A percentile compares a stretch with the other conserved stretches of the same genome.
Evolutionary conservation across 1,140 invertebrate species (phyloP).

Genomic region (Drosophila sturtevanti): DNA sequence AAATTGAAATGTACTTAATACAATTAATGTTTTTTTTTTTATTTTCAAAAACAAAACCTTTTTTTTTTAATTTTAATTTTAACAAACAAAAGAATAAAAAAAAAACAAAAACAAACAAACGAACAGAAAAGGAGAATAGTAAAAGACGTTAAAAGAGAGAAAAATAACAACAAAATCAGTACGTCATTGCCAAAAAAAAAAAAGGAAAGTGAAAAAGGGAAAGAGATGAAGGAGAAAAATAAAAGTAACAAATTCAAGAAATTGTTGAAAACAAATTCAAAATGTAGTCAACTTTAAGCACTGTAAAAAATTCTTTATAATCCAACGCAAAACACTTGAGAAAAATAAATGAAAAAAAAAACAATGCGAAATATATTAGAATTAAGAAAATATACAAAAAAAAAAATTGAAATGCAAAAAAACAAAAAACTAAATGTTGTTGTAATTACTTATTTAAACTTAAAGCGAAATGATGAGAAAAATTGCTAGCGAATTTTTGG

Average conservation of each 20-base stretch:
- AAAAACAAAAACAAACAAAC: conserved; percentile 31
- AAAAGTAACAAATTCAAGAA: conserved; percentile 28
- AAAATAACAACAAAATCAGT: conserved; percentile 68
- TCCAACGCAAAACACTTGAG: conserved; percentile 29
- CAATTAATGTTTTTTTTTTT: conserved; percentile 40
- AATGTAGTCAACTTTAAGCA: conserved; percentile 59
- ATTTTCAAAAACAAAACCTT: neutral
- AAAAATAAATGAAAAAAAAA: conserved; percentile 14
- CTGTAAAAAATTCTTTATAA: conserved; percentile 48
- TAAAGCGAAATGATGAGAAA: conserved; percentile 32
- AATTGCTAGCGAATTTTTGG: conserved; percentile 41
- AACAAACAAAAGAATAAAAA: conserved; percentile 24
- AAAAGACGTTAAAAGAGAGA: conserved; percentile 16
- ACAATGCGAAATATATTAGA: conserved; percentile 57
- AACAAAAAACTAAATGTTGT: conserved; percentile 33
- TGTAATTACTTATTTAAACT: conserved; percentile 49
- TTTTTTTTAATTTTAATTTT: conserved; percentile 33
- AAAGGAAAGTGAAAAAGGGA: conserved; percentile 18
- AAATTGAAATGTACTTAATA: conserved; percentile 64
- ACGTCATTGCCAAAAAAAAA: conserved; percentile 69
- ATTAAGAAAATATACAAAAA: neutral
- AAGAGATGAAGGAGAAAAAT: conserved; percentile 6
- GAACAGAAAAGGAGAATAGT: conserved; percentile 3
- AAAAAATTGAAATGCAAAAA: too few relatives aligned
- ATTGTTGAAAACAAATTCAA: conserved; percentile 43